These are phyloP conservation scores for Syngnathoides biaculeatus DNA, from an alignment of 2,113 vertebrate genomes.

Conservation along the genomic window DNA sequence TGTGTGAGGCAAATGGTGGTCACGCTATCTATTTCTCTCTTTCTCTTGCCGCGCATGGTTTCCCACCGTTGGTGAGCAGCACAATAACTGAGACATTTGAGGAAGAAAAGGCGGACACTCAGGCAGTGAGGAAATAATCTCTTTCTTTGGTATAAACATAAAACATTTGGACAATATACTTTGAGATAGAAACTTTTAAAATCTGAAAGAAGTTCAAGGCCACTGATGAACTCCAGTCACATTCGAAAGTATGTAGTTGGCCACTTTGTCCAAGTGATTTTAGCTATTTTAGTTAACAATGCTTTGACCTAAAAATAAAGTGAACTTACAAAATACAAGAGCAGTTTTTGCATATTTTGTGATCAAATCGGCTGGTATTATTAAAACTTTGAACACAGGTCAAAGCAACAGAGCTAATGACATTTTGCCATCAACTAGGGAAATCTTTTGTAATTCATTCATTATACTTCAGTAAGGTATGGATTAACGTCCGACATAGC, in stretches of 20 bases:
- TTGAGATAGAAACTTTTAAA: not conserved
- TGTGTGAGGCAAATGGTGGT: too few species aligned
- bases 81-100: not conserved
- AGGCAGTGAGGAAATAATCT: not conserved
- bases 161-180: not conserved
- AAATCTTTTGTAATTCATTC: not conserved
- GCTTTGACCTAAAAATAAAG: not conserved
- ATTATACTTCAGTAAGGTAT: not conserved
- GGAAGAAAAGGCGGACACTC: not conserved
- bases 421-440: not conserved
- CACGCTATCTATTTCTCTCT: too few species aligned
- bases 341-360: constrained; percentile 3
- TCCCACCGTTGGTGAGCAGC: not conserved
- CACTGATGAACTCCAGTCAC: not conserved
- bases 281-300: not conserved
- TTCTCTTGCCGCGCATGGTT: too few species aligned
- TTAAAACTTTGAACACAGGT: not conserved
- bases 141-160: not conserved
- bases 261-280: not conserved
- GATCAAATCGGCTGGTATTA: not conserved
- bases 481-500: not conserved
- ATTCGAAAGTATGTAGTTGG: not conserved
- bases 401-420: not conserved
- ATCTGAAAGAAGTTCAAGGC: not conserved
- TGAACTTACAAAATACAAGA: not conserved